Evolutionary conservation across 2,888 invertebrate genomes (phyloP), one percentile per base, ranked within the genome.

Genomic region (Drosophila trichaetosa): DNA sequence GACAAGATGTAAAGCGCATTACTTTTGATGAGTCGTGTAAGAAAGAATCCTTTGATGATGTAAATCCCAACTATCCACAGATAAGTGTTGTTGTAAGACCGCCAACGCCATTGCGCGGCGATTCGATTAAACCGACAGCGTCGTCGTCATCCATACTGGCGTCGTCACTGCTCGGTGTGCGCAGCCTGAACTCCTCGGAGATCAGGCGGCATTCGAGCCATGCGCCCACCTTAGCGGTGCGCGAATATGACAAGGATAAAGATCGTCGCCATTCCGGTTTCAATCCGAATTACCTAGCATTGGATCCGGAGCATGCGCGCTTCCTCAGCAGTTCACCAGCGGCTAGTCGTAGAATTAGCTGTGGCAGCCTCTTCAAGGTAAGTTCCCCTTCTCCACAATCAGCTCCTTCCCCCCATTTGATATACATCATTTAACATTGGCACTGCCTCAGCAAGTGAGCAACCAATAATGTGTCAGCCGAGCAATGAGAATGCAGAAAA

Each of bases 291-390:
- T 93, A 95, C 13, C 91, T 96, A 54, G 93, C 93, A 57, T 94
- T 95, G 58, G 95, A 95, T 89, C 94, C 95, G 54, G 95, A 96
- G 82, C 95, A 95, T 83, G 94, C 94, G 16, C 94, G 94, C 79
- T 95, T 95, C 83, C 93, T 96, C 31, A 96, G 95, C 79, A 96
- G 96, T 88, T 97, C 97, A 2, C 97, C 97, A 6, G 96, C 97
- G 64, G 97, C 98, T 13, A 97, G 97, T 10, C 95, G 98, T 75
- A 94, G 98, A 81, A 98, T 98, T 91, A 98, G 98, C 78, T 97
- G 97, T 92, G 98, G 98, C 70, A 98, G 97, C 89, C 95, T 97
- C 79, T 95, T 98, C 89, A 98, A 95, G 94, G 95, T 95, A 92
- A 94, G 94, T 79, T 49, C 42, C 57, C 57, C 54, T 8, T 16